Conservation (phyloP, 2,888 invertebrate species). For the Lumbricus terrestris region DNA sequence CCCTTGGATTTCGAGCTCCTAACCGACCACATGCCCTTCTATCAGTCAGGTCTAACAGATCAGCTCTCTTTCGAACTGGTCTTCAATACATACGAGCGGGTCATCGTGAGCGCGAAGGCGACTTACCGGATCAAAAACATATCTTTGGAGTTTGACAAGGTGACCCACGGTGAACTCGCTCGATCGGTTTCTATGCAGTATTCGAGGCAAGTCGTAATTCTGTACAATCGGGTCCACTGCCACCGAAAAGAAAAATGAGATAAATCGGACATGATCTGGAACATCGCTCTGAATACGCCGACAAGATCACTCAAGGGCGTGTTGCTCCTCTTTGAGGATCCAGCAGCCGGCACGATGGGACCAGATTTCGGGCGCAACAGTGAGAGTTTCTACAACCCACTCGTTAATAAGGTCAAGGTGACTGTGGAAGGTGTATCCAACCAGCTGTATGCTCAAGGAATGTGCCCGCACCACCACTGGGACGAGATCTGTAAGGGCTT, state of each 20-base stretch:
- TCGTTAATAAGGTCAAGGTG: conserved; percentile 22
- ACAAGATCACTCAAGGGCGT: conserved; percentile 25
- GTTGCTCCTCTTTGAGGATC: conserved; percentile 22
- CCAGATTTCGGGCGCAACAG: conserved; percentile 8
- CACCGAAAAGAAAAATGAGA: no score
- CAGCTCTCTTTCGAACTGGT: no score
- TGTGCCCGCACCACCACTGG: neutral
- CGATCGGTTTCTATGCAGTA: conserved; percentile 33
- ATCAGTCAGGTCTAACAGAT: neutral
- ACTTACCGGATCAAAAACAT: conserved; percentile 36
- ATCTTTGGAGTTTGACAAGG: conserved; percentile 38
- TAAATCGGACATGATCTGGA: conserved; percentile 27
- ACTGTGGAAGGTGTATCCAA: neutral
- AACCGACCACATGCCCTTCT: conserved; percentile 33
- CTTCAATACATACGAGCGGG: conserved; percentile 28
- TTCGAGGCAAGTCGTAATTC: conserved; percentile 20
- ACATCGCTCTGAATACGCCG: conserved; percentile 21
- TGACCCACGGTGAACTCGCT: conserved; percentile 33
- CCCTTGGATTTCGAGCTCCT: conserved; percentile 33
- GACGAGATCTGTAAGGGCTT: neutral
- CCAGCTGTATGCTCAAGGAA: neutral
- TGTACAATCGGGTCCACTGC: conserved; percentile 37
- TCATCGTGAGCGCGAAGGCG: conserved; percentile 32
- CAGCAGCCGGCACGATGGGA: neutral
- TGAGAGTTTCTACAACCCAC: conserved; percentile 26